A percentile compares a stretch with the other conserved stretches of the same genome.
Conservation (phyloP, 2,888 invertebrate species). For the Unio pictorum region DNA sequence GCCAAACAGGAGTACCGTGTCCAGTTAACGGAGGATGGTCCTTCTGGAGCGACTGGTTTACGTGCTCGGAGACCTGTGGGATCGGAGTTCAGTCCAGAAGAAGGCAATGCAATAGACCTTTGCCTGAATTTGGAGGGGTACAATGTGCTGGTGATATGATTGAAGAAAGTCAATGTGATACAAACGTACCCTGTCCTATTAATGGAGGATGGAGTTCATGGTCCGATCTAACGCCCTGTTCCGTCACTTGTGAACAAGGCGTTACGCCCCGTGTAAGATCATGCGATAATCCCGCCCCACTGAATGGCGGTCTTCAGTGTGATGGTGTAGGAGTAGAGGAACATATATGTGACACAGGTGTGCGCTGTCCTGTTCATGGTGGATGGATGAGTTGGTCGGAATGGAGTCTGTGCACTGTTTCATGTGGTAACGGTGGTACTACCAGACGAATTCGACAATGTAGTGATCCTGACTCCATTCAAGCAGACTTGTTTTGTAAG, state of each 20-base stretch:
- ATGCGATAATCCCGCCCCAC: conserved; percentile 24
- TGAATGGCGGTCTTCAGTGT: conserved; percentile 20
- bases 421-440: conserved; percentile 6
- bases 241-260: conserved; percentile 14
- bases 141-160: conserved; percentile 11
- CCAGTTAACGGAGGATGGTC: conserved; percentile 24
- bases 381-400: conserved; percentile 22
- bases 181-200: conserved; percentile 13
- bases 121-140: conserved; percentile 23
- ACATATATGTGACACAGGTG: conserved; percentile 14
- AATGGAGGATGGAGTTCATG: conserved; percentile 20
- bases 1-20: conserved; percentile 9
- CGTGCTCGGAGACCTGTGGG: conserved; percentile 24
- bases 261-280: conserved; percentile 9
- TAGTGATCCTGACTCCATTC: conserved; percentile 9
- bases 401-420: conserved; percentile 9
- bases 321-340: conserved; percentile 9
- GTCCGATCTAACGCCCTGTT: conserved; percentile 10
- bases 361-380: conserved; percentile 27
- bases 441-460: conserved; percentile 10
- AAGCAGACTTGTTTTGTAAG: conserved; percentile 10
- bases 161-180: conserved; percentile 11
- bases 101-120: conserved; percentile 29
- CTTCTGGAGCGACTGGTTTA: conserved; percentile 5
- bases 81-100: conserved; percentile 8